Evolutionary conservation across 2,113 vertebrate species (phyloP).

Genomic region (Panthera uncia): DNA sequence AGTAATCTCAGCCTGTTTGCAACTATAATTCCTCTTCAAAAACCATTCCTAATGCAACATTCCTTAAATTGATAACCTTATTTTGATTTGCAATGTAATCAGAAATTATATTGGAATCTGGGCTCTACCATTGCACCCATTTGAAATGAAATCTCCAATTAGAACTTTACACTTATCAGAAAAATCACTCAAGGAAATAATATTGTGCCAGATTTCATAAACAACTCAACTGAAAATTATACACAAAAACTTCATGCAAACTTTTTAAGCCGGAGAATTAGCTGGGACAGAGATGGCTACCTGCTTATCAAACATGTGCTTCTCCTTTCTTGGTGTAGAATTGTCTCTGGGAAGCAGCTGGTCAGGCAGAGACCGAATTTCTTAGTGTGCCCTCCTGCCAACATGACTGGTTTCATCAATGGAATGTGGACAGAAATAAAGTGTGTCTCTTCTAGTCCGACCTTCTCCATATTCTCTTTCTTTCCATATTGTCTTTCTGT

Average conservation of each 20-base stretch:
- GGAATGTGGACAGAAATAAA: neutral
- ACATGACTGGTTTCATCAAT: neutral
- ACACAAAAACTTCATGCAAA: neutral
- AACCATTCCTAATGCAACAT: neutral
- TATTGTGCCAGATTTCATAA: neutral
- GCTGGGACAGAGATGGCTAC: neutral
- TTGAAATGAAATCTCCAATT: slow-evolving; percentile 4
- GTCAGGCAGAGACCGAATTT: neutral
- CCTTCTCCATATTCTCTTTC: neutral
- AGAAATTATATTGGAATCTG: neutral
- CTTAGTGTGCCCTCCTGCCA: neutral
- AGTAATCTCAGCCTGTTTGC: neutral
- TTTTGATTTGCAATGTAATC: neutral
- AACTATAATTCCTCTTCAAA: neutral
- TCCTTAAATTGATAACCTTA: neutral
- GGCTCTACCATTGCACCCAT: neutral
- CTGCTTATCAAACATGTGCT: neutral
- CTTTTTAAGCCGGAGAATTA: neutral
- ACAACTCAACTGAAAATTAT: neutral
- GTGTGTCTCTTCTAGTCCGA: neutral
- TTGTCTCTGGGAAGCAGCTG: neutral
- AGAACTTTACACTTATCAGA: neutral
- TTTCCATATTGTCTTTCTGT: neutral
- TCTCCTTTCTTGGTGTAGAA: neutral
- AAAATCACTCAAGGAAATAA: neutral